These are phyloP conservation scores for Pachypanchax playfairii DNA, from an alignment of 2,113 vertebrate genomes.

Conservation along the genomic window DNA sequence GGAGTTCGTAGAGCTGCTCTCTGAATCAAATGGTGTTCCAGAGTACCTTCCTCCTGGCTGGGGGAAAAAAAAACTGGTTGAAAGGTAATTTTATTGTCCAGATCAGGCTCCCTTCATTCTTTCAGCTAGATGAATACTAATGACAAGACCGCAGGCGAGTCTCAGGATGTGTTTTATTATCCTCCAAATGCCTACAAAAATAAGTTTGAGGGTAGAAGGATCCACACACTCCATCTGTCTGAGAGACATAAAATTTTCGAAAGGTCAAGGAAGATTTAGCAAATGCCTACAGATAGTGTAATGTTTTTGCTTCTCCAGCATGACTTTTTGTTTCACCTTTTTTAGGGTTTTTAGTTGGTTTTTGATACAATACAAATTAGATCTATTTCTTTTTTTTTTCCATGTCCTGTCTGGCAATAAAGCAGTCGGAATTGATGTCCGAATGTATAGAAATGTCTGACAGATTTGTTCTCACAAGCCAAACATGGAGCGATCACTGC, in stretches of 20 bases:
- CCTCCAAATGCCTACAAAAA: conserved; percentile 41
- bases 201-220: conserved; percentile 43
- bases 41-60: conserved; percentile 18
- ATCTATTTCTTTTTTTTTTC: too few species aligned
- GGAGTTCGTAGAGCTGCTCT: background rate
- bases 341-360: too few species aligned
- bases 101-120: conserved; percentile 55
- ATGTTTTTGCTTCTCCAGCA: too few species aligned
- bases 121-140: conserved; percentile 62
- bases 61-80: conserved; percentile 1
- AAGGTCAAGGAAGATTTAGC: conserved; percentile 33
- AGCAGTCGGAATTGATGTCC: too few species aligned
- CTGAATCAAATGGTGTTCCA: conserved; percentile 8
- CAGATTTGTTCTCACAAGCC: too few species aligned
- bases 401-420: too few species aligned
- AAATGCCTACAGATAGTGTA: too few species aligned
- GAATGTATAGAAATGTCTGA: too few species aligned
- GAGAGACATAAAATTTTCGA: conserved; percentile 60
- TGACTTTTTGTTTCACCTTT: too few species aligned
- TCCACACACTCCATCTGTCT: conserved; percentile 47
- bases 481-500: too few species aligned
- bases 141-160: conserved; percentile 48
- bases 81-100: conserved; percentile 49
- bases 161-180: conserved; percentile 50
- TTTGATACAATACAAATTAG: too few species aligned